phyloP scores from a whole-genome alignment of 1,140 invertebrate species.

The Aphaenogaster floridana region DNA sequence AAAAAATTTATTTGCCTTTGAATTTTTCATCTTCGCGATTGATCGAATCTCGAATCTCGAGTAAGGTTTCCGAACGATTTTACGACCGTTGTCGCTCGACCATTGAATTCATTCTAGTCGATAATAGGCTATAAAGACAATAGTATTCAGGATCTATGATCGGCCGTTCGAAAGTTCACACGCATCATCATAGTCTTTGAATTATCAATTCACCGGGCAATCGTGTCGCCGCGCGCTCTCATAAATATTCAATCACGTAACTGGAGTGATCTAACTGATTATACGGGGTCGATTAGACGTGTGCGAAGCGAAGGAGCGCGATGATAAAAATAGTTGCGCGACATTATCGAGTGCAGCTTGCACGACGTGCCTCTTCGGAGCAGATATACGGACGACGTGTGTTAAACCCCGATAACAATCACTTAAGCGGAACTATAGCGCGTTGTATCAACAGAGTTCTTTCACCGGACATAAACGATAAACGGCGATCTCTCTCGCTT shows the following conservation, averaged over 20 bases:
- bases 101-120: neutral
- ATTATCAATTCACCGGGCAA: constrained; percentile 51
- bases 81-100: neutral
- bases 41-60: neutral
- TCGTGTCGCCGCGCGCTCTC: constrained; percentile 54
- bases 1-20: neutral
- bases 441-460: constrained; percentile 73
- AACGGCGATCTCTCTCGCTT: neutral
- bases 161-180: constrained; percentile 44
- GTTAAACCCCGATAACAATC: constrained; percentile 61
- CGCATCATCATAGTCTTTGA: constrained; percentile 24
- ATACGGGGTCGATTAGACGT: constrained; percentile 47
- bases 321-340: constrained; percentile 59
- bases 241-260: constrained; percentile 60
- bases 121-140: neutral
- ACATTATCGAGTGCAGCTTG: constrained; percentile 46
- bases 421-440: constrained; percentile 54
- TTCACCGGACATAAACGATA: constrained; percentile 67
- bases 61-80: neutral
- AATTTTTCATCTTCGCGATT: neutral
- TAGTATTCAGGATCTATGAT: neutral
- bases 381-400: constrained; percentile 38
- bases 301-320: constrained; percentile 25
- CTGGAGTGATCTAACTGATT: constrained; percentile 55
- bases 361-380: neutral